These are phyloP conservation scores for Mugil cephalus DNA, from an alignment of 2,113 vertebrate genomes.

Conservation along the genomic window DNA sequence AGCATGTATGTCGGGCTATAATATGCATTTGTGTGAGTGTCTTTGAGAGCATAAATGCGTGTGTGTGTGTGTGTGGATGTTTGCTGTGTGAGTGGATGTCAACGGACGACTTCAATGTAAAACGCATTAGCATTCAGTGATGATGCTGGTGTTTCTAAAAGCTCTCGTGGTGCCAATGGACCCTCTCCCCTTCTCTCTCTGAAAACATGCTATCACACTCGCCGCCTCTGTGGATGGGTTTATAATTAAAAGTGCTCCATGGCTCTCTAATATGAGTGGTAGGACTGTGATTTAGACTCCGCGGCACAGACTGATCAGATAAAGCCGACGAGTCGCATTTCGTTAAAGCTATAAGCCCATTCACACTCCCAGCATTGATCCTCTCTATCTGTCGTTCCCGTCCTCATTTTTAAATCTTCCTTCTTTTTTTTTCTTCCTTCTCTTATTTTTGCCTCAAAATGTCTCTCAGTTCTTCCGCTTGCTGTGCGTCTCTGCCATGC, in stretches of 20 bases:
- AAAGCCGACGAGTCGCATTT: conserved; percentile 60
- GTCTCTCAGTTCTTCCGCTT: neutral
- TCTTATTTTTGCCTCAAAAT: neutral
- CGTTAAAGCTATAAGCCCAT: conserved; percentile 70
- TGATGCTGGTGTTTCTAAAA: conserved; percentile 58
- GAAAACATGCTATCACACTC: conserved; percentile 50
- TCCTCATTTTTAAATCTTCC: conserved; percentile 42
- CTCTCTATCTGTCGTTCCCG: conserved; percentile 25
- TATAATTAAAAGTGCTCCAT: conserved; percentile 78
- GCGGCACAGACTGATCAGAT: conserved; percentile 72
- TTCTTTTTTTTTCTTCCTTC: conserved; percentile 8
- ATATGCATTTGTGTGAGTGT: conserved; percentile 40
- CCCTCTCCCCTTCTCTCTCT: conserved; percentile 13
- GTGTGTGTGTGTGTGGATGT: conserved; percentile 26
- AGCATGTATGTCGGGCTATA: conserved; percentile 21
- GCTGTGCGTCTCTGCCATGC: neutral
- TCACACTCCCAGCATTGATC: conserved; percentile 65
- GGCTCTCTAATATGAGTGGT: conserved; percentile 63
- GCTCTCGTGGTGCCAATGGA: conserved; percentile 53
- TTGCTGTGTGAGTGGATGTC: conserved; percentile 16
- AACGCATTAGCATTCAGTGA: conserved; percentile 68
- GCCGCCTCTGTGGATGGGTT: conserved; percentile 55
- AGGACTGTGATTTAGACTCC: conserved; percentile 66
- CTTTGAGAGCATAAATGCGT: conserved; percentile 9
- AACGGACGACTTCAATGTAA: conserved; percentile 51